These are phyloP conservation scores for Drosophila repleta DNA, from an alignment of 1,140 invertebrate genomes.

Conservation along the genomic window DNA sequence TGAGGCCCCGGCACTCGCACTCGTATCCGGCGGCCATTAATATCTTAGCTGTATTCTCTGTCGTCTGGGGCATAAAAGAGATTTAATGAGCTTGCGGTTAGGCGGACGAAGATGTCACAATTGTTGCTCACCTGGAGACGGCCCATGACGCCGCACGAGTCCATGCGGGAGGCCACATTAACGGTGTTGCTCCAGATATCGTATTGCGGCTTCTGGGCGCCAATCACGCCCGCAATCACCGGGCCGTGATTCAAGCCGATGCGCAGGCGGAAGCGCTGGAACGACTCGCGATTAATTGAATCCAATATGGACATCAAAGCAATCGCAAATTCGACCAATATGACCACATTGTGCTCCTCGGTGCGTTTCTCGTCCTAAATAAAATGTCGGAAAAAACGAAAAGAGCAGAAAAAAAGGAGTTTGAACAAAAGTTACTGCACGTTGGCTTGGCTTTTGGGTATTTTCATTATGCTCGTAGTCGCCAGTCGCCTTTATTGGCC, in stretches of 20 bases:
- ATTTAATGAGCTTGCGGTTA: background rate
- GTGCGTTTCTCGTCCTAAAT: slow-evolving; percentile 89
- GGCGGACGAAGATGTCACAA: background rate
- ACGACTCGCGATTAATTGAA: slow-evolving; percentile 98
- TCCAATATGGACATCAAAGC: slow-evolving; percentile 96
- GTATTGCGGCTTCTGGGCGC: slow-evolving; percentile 98
- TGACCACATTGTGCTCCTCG: slow-evolving; percentile 93
- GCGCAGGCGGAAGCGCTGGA: slow-evolving; percentile 96
- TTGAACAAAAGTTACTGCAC: slow-evolving; percentile 45
- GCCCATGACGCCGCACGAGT: slow-evolving; percentile 96
- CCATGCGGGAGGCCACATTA: slow-evolving; percentile 98
- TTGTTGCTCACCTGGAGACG: slow-evolving; percentile 88
- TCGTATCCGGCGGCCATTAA: slow-evolving; percentile 92
- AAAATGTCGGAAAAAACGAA: slow-evolving; percentile 12
- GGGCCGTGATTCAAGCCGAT: slow-evolving; percentile 97
- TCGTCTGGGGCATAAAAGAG: slow-evolving; percentile 82
- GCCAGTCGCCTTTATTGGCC: slow-evolving; percentile 48
- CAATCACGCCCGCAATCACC: slow-evolving; percentile 96
- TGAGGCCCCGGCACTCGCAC: slow-evolving; percentile 93
- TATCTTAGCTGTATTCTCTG: slow-evolving; percentile 95
- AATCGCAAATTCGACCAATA: slow-evolving; percentile 97
- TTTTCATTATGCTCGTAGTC: slow-evolving; percentile 41
- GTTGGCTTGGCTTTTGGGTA: slow-evolving; percentile 47
- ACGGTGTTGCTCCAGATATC: slow-evolving; percentile 99
- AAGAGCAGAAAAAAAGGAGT: slow-evolving; percentile 14